Percentiles rank a stretch among this genome's conserved stretches.
phyloP scores from a whole-genome alignment of 2,113 vertebrate genomes.

The Cavia aperea region DNA sequence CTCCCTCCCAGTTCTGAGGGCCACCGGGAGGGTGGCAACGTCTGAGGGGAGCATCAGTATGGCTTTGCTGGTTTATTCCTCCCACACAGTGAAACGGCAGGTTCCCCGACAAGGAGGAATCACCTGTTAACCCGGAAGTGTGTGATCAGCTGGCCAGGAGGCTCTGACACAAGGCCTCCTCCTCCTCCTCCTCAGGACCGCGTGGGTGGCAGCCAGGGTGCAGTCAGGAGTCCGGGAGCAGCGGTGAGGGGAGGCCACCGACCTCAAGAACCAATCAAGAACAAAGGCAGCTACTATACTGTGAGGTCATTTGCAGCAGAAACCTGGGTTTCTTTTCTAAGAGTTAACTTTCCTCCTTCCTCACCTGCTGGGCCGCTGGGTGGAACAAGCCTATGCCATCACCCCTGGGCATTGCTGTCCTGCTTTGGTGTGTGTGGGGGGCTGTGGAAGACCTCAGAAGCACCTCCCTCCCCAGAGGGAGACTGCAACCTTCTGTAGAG shows the following conservation, averaged over 20 bases:
- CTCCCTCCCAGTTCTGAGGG: neutral
- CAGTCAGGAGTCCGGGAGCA: neutral
- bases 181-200: neutral
- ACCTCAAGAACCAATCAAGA: neutral
- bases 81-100: neutral
- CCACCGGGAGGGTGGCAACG: neutral
- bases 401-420: rapidly evolving
- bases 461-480: neutral
- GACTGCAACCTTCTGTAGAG: neutral
- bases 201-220: rapidly evolving
- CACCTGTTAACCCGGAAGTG: neutral
- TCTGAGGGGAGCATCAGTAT: rapidly evolving
- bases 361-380: rapidly evolving
- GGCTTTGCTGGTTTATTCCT: neutral
- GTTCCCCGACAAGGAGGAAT: conserved; percentile 15
- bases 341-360: neutral
- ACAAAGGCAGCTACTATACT: too few relatives aligned
- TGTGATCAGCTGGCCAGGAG: neutral
- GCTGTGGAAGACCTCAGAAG: rapidly evolving
- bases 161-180: too few relatives aligned
- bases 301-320: neutral
- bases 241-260: neutral
- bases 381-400: rapidly evolving
- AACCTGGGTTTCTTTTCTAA: neutral
- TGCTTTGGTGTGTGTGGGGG: rapidly evolving